Base-by-base conservation (phyloP, 1,140 invertebrate genomes). In the Macrotrachela quadricornifera region DNA sequence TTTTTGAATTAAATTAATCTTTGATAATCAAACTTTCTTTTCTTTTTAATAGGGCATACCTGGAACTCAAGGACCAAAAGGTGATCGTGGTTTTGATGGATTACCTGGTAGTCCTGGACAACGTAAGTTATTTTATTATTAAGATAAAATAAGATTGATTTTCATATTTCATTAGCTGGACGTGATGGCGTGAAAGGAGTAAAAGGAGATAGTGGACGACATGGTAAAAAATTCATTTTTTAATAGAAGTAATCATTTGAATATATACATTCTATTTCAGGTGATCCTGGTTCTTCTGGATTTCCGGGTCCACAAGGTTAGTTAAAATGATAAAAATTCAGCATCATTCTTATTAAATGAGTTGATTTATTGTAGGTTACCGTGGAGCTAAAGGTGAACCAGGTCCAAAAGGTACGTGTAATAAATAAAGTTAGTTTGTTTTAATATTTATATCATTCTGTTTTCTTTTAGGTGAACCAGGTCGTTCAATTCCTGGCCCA, bases 151-250 rank as follows among this genome's bases (percentile, higher is more conserved):
- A 30, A 4, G 21, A 30, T 8, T 30, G 21, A 30, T 43, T 46
- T 55, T 30, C 17, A 30, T 43, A 44, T 49, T 36, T 46, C 39
- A 36, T 56, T 58, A 43, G 50, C 55, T 41, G 60, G 60, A 36
- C 58, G 57, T 50, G 18, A 43, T 13, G 43, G 46, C 12, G 18
- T 46, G 36, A 46, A 45, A 43, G 56, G 58, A 46, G 21, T 4
- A 53, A 58, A 47, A 46, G 58, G 58, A 40, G 43, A 49, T 49
- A 42, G 47, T 21, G 82, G 83, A 50, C 68, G 74, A 43, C 74
- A 79, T 58, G 82, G 83, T 8, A 44, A 30, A 8, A 30, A 30
- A 30, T 2, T 4, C 8, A 30, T 30, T 30, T 30, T 30, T 30
- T 4, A 30, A 4, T 4, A 30, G 21, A 30, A 30, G 8, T 30